Percentiles rank a stretch among this genome's conserved stretches.
These are phyloP conservation scores for Procapra przewalskii DNA, from an alignment of 2,113 vertebrate species.

Conservation along the genomic window DNA sequence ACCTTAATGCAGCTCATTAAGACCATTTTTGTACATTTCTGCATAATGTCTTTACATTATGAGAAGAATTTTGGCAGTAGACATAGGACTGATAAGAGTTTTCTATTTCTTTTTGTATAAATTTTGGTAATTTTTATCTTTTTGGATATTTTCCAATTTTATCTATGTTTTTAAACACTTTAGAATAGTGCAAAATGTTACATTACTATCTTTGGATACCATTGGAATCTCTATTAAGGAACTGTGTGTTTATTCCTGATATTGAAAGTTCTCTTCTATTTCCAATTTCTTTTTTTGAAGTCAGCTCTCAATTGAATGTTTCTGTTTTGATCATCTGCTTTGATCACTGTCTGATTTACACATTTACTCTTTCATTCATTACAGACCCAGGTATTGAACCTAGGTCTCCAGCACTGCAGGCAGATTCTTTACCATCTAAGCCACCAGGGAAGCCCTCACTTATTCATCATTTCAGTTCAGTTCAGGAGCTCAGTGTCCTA, in stretches of 20 bases:
- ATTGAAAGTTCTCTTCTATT: background rate
- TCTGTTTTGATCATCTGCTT: background rate
- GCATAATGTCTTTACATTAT: background rate
- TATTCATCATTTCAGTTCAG: no score
- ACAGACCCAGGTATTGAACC: background rate
- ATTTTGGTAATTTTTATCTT: background rate
- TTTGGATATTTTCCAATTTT: background rate
- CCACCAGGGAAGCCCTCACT: no score
- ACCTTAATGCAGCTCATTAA: background rate
- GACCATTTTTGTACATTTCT: background rate
- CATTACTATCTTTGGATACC: background rate
- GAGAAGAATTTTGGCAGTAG: background rate
- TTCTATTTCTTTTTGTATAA: background rate
- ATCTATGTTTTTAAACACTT: background rate
- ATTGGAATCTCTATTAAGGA: background rate
- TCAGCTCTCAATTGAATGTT: background rate
- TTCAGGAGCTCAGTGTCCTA: no score
- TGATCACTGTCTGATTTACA: background rate
- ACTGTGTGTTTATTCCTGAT: background rate
- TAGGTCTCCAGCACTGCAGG: background rate
- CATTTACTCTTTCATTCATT: background rate
- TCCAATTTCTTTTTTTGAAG: background rate
- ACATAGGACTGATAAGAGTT: background rate
- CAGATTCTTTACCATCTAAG: background rate
- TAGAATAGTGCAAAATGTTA: background rate